phyloP scores from a whole-genome alignment of 2,113 vertebrate genomes.

The Corydoras sp. region DNA sequence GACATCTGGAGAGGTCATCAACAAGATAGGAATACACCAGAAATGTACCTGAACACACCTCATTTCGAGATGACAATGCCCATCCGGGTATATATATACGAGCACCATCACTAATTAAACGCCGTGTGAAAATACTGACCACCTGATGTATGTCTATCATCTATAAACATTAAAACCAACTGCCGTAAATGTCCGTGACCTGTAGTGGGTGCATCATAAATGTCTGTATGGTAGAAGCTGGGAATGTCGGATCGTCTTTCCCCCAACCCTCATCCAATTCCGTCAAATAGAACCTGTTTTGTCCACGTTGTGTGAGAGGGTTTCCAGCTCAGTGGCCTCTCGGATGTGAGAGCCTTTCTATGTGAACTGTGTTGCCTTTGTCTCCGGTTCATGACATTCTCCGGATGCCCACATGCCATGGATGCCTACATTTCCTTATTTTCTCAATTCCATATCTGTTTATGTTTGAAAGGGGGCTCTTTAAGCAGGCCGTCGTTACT shows the following conservation, averaged over 20 bases:
- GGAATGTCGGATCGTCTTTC: conserved; percentile 57
- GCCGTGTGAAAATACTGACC: too few species aligned
- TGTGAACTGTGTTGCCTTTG: conserved; percentile 66
- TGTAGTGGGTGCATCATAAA: conserved; percentile 47
- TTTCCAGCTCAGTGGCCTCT: conserved; percentile 54
- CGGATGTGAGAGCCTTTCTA: conserved; percentile 65
- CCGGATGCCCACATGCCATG: conserved; percentile 88
- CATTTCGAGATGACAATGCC: too few species aligned
- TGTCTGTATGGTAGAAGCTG: conserved; percentile 55
- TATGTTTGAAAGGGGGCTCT: conserved; percentile 82
- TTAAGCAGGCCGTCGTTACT: conserved; percentile 67
- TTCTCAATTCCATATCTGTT: conserved; percentile 96
- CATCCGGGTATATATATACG: too few species aligned
- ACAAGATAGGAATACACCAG: too few species aligned
- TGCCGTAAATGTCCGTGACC: conserved; percentile 51
- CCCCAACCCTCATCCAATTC: conserved; percentile 55
- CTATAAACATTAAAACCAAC: not conserved
- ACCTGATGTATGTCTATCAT: not conserved
- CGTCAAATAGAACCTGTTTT: conserved; percentile 60
- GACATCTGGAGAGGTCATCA: too few species aligned
- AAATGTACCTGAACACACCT: too few species aligned
- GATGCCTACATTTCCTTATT: conserved; percentile 93
- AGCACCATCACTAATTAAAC: too few species aligned
- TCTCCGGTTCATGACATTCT: conserved; percentile 74
- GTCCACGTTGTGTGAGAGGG: conserved; percentile 74